Evolutionary conservation across 2,113 vertebrate species (phyloP), one percentile per base, ranked within the genome.

Genomic region (Myotis davidii): DNA sequence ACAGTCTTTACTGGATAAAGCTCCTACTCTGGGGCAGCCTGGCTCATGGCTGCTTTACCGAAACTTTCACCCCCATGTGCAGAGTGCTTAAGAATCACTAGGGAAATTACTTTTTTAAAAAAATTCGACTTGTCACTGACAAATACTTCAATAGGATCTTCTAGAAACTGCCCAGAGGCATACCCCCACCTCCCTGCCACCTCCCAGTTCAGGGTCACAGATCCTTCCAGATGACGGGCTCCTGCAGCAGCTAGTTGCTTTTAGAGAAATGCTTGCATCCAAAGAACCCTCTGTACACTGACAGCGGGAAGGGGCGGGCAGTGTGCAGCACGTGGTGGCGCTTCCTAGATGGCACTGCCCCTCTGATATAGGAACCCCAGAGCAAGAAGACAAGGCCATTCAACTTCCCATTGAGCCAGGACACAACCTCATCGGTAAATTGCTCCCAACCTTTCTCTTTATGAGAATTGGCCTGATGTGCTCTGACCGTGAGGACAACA

Each of bases 361-460:
- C 99, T 99, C 97, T 99, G 99, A 9, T 99, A 0, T 99, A 99
- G 0, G 99, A 98, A 45, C 99, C 99, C 99, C 99, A 99, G 52
- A 99, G 98, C 98, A 99, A 98, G 98, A 99, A 99, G 93, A 99
- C 98, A 0, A 99, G 88, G 0, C 99, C 99, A 0, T 98, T 97
- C 70, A 96, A 67, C 69, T 27, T 12, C 59, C 96, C 96, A 96
- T 99, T 99, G 17, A 99, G 99, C 99, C 99, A 99, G 59, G 99
- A 98, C 77, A 99, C 99, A 42, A 99, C 99, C 0, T 98, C 98
- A 0, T 99, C 99, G 0, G 99, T 99, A 97, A 99, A 99, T 14
- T 97, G 98, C 97, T 99, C 99, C 99, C 99, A 99, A 54, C 99
- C 99, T 82, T 85, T 96, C 95, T 99, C 99, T 97, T 98, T 99